Percentiles rank a stretch among this genome's conserved stretches.
Evolutionary conservation across 2,113 vertebrate genomes (phyloP).

Genomic region (Ciconia boyciana): DNA sequence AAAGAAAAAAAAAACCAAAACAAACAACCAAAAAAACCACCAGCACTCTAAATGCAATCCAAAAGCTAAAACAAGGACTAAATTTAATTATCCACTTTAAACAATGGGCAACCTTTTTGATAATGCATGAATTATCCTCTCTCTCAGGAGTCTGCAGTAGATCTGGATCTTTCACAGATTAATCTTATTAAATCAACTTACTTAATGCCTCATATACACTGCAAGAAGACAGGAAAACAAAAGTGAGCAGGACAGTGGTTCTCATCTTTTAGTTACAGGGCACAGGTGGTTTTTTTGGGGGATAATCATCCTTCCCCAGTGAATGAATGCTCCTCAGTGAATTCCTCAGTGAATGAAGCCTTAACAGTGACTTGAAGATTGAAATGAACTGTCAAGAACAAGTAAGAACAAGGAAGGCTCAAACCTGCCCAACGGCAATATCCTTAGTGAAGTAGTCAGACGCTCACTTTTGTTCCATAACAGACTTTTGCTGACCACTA

Average conservation of each 20-base stretch:
- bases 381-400: neutral
- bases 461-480: neutral
- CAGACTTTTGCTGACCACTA: neutral
- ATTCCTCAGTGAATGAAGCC: neutral
- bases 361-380: neutral
- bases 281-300: neutral
- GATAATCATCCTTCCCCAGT: neutral
- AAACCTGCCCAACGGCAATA: neutral
- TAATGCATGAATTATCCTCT: neutral
- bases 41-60: neutral
- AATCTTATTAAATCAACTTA: neutral
- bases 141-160: neutral
- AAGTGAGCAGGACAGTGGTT: neutral
- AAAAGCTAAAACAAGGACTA: slow-evolving; percentile 15
- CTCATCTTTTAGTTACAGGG: neutral
- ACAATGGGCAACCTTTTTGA: neutral
- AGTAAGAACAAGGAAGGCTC: neutral
- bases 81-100: slow-evolving; percentile 25
- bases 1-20: neutral
- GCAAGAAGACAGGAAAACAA: neutral
- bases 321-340: neutral
- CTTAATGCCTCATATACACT: neutral
- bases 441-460: neutral
- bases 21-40: neutral
- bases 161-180: neutral